Conservation (phyloP, 1,140 invertebrate genomes). For the Pinna nobilis region DNA sequence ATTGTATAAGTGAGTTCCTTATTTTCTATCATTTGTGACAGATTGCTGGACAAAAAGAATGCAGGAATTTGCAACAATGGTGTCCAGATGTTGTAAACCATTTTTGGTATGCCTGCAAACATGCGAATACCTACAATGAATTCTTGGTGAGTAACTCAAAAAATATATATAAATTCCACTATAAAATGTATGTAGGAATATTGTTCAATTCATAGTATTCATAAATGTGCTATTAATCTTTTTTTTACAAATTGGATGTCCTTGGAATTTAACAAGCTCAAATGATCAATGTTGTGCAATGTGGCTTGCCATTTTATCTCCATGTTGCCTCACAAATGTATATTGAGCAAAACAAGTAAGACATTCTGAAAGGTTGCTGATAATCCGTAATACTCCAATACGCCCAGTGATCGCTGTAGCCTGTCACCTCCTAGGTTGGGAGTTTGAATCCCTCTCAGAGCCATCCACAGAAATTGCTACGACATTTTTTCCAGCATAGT, state of each 20-base stretch:
- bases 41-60: conserved; percentile 10
- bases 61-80: conserved; percentile 12
- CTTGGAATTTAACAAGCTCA: neutral
- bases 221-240: neutral
- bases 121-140: conserved; percentile 1
- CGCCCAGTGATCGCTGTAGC: too few relatives aligned
- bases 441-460: too few relatives aligned
- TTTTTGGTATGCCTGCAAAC: conserved; percentile 27
- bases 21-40: conserved; percentile 2
- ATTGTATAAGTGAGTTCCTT: neutral
- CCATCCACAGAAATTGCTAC: too few relatives aligned
- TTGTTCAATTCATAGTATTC: neutral
- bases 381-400: too few relatives aligned
- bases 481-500: too few relatives aligned
- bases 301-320: neutral
- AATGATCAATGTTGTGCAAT: neutral
- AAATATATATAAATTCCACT: neutral
- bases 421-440: too few relatives aligned
- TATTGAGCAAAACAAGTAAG: too few relatives aligned
- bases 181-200: neutral
- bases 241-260: neutral
- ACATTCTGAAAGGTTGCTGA: too few relatives aligned
- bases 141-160: neutral
- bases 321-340: too few relatives aligned
- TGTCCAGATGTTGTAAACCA: conserved; percentile 29